phyloP scores from a whole-genome alignment of 2,888 invertebrate species.

The Acrocyrtus sp. region DNA sequence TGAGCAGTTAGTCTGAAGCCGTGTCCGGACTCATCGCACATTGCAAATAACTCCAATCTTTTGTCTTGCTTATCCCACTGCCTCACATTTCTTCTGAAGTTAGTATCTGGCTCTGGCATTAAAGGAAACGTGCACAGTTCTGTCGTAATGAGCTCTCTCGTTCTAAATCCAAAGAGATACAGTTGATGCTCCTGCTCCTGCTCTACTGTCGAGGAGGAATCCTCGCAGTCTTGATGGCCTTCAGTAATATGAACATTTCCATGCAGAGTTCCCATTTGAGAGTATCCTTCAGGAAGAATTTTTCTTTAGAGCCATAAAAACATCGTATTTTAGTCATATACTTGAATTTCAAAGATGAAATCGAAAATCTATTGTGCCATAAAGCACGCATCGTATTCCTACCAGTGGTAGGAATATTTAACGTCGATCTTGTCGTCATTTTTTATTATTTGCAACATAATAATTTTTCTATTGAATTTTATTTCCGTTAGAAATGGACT shows the following conservation, averaged over 20 bases:
- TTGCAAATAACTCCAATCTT: slow-evolving; percentile 58
- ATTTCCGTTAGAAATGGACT: slow-evolving; percentile 23
- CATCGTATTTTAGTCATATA: no score
- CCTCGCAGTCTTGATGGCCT: slow-evolving; percentile 66
- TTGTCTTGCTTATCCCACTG: slow-evolving; percentile 11
- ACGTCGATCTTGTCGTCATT: no score
- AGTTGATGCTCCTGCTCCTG: slow-evolving; percentile 14
- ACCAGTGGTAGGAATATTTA: background rate
- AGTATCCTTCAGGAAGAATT: slow-evolving; percentile 68
- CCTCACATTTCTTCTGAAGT: no score
- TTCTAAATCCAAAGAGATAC: slow-evolving; percentile 41
- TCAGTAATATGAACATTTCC: slow-evolving; percentile 70
- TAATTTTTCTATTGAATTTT: slow-evolving; percentile 16
- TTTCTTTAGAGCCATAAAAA: slow-evolving; percentile 28
- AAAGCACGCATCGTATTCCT: no score
- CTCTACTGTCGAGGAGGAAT: background rate
- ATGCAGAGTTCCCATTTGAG: slow-evolving; percentile 74
- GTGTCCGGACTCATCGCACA: slow-evolving; percentile 53
- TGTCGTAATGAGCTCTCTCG: slow-evolving; percentile 21
- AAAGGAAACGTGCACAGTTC: slow-evolving; percentile 26
- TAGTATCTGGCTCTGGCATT: no score
- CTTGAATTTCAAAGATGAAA: no score
- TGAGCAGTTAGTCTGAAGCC: slow-evolving; percentile 54
- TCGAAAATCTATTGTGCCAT: no score
- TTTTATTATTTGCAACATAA: no score